Percentiles rank a stretch among this genome's conserved stretches.
Conservation (phyloP, 2,113 vertebrate species). For the Cyphomyrus plagiostoma region DNA sequence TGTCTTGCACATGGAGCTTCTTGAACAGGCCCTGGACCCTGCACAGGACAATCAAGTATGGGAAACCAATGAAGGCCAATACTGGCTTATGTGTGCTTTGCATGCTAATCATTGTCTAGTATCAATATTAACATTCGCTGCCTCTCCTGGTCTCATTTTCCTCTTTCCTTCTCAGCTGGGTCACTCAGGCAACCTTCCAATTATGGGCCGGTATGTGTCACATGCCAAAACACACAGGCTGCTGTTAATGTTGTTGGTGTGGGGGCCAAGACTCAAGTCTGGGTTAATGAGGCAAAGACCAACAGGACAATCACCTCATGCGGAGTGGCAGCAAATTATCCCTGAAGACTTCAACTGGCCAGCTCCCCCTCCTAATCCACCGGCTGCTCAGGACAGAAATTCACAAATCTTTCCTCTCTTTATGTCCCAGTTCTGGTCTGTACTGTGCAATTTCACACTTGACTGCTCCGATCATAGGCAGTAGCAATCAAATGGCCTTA, state of each 20-base stretch:
- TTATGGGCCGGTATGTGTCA: not conserved
- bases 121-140: not conserved
- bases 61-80: not conserved
- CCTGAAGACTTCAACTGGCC: not conserved
- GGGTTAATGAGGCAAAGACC: not conserved
- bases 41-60: not conserved
- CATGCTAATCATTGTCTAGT: not conserved
- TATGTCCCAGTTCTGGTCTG: not conserved
- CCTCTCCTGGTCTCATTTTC: not conserved
- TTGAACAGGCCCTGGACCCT: not conserved
- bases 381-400: not conserved
- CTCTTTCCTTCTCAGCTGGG: not conserved
- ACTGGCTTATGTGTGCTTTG: not conserved
- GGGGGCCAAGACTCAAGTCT: not conserved
- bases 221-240: not conserved
- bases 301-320: not conserved
- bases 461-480: not conserved
- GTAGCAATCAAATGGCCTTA: not conserved
- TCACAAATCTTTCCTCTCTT: not conserved
- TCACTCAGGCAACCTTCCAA: not conserved
- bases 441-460: not conserved
- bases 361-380: not conserved
- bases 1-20: not conserved
- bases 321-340: not conserved
- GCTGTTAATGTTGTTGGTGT: not conserved